A percentile compares a stretch with the other conserved stretches of the same genome.
Conservation (phyloP, 2,888 invertebrate genomes). For the Lepidonotus clava region DNA sequence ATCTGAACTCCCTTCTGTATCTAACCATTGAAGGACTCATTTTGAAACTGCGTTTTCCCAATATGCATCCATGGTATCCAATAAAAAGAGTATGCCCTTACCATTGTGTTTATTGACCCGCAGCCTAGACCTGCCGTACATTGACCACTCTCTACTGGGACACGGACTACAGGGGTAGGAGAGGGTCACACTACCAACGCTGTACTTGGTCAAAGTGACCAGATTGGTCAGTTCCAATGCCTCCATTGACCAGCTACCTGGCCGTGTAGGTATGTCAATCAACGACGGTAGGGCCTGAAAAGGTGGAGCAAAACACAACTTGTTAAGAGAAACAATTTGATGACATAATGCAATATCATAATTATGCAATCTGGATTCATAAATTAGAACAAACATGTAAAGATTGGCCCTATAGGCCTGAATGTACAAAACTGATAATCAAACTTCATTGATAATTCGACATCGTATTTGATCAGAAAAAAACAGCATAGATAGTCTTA, state of each 20-base stretch:
- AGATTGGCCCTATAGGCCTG: neutral
- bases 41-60: no score
- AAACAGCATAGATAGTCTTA: no score
- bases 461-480: no score
- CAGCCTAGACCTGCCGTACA: no score
- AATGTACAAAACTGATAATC: neutral
- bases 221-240: neutral
- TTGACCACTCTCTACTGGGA: neutral
- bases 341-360: neutral
- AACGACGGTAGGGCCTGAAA: neutral
- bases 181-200: neutral
- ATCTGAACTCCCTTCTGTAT: no score
- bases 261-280: neutral
- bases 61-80: no score
- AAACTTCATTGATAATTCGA: no score
- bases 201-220: neutral
- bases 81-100: no score
- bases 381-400: neutral
- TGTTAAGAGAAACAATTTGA: no score
- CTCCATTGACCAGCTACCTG: constrained; percentile 8
- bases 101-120: no score
- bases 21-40: no score
- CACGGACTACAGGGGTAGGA: neutral
- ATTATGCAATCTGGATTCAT: neutral
- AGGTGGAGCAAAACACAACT: neutral